phyloP scores from a whole-genome alignment of 2,113 vertebrate genomes.

The Salminus brasiliensis region DNA sequence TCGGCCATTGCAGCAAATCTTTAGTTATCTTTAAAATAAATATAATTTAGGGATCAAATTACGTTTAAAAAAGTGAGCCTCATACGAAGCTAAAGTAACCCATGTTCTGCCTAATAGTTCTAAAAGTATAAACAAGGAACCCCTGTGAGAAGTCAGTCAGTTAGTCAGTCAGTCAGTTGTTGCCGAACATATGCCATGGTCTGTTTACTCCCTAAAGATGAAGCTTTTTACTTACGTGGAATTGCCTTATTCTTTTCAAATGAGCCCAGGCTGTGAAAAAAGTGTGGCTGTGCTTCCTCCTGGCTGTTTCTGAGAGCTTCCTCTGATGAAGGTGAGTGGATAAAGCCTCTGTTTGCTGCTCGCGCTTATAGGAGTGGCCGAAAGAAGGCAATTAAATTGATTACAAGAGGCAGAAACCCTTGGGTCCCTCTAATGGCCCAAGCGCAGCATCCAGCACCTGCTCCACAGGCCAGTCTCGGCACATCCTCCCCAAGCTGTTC shows the following conservation, averaged over 20 bases:
- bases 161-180: no score
- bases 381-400: conserved; percentile 63
- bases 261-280: conserved; percentile 53
- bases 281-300: conserved; percentile 46
- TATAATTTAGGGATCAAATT: no score
- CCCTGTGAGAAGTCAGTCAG: background rate
- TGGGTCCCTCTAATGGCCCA: conserved; percentile 64
- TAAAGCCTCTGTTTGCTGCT: conserved; percentile 60
- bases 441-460: conserved; percentile 65
- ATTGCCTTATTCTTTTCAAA: background rate
- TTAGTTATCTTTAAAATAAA: no score
- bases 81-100: no score
- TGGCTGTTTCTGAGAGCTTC: conserved; percentile 33
- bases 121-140: background rate
- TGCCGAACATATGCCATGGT: no score
- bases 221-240: conserved; percentile 25
- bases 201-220: background rate
- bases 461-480: conserved; percentile 48
- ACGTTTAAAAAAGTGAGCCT: no score
- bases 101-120: background rate
- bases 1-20: no score
- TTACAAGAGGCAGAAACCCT: conserved; percentile 66
- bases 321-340: conserved; percentile 17
- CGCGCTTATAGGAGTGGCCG: conserved; percentile 87
- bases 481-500: background rate